phyloP scores from a whole-genome alignment of 2,113 vertebrate species.

The Tachuris rubrigastra region DNA sequence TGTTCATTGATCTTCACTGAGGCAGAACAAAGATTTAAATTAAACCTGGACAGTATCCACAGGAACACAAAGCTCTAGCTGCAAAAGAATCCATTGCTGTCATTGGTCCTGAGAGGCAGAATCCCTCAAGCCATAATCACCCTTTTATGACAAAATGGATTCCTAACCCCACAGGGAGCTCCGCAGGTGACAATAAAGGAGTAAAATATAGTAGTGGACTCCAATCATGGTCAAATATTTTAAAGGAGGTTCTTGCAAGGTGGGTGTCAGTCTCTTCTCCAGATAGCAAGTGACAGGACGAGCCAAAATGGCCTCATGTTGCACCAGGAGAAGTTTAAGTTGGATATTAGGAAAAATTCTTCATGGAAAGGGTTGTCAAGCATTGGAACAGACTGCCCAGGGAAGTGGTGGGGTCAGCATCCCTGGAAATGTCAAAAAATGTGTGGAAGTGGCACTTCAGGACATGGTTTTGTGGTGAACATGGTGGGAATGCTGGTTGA shows the following conservation, averaged over 20 bases:
- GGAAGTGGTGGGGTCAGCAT: background rate
- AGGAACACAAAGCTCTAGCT: background rate
- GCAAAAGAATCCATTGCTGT: background rate
- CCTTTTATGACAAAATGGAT: background rate
- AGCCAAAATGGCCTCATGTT: background rate
- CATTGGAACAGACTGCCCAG: background rate
- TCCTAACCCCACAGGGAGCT: background rate
- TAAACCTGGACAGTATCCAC: fast-evolving
- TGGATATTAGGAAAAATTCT: background rate
- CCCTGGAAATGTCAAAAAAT: background rate
- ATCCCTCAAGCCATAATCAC: background rate
- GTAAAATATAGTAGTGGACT: background rate
- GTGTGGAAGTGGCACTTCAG: fast-evolving
- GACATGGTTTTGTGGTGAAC: background rate
- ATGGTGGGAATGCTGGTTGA: background rate
- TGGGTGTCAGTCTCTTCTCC: background rate
- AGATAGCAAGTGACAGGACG: background rate
- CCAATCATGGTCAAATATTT: background rate
- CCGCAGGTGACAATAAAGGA: background rate
- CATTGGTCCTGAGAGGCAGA: background rate
- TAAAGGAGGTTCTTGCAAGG: background rate
- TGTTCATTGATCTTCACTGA: background rate
- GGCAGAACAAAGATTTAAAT: background rate
- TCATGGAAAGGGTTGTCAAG: no score
- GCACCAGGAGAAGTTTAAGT: background rate